Evolutionary conservation across 2,113 vertebrate genomes (phyloP).

Genomic region (Sinocyclocheilus grahami): DNA sequence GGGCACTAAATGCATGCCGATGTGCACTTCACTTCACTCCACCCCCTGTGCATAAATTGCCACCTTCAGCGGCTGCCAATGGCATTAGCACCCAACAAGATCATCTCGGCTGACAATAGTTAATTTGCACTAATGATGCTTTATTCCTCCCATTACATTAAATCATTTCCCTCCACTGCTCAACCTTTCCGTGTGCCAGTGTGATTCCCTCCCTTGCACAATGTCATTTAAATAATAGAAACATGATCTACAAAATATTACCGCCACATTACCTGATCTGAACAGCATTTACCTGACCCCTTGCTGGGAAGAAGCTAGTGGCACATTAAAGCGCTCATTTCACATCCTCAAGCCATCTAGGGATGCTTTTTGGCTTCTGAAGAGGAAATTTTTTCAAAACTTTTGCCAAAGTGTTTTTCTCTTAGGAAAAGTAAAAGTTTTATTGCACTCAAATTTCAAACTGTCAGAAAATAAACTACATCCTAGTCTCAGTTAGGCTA

Average conservation of each 20-base stretch:
- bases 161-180: slow-evolving; percentile 71
- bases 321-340: slow-evolving; percentile 43
- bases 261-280: slow-evolving; percentile 42
- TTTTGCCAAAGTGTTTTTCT: slow-evolving; percentile 19
- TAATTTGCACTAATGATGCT: slow-evolving; percentile 84
- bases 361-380: slow-evolving; percentile 13
- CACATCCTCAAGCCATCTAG: background rate
- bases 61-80: slow-evolving; percentile 74
- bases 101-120: slow-evolving; percentile 82
- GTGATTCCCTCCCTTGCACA: slow-evolving; percentile 32
- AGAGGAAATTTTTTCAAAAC: slow-evolving; percentile 21
- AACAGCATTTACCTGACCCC: slow-evolving; percentile 59
- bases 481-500: background rate
- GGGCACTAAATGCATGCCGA: slow-evolving; percentile 65
- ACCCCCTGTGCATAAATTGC: slow-evolving; percentile 73
- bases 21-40: slow-evolving; percentile 65
- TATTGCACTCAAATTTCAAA: slow-evolving; percentile 26
- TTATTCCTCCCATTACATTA: slow-evolving; percentile 82
- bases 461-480: slow-evolving; percentile 24
- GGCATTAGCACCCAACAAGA: slow-evolving; percentile 74
- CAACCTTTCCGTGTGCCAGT: slow-evolving; percentile 42
- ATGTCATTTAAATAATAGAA: slow-evolving; percentile 57
- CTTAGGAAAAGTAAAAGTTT: slow-evolving; percentile 23
- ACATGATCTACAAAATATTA: slow-evolving; percentile 50
- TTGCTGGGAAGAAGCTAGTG: background rate